These are phyloP conservation scores for Drosophila barbarae DNA, from an alignment of 2,888 invertebrate genomes.

Conservation along the genomic window DNA sequence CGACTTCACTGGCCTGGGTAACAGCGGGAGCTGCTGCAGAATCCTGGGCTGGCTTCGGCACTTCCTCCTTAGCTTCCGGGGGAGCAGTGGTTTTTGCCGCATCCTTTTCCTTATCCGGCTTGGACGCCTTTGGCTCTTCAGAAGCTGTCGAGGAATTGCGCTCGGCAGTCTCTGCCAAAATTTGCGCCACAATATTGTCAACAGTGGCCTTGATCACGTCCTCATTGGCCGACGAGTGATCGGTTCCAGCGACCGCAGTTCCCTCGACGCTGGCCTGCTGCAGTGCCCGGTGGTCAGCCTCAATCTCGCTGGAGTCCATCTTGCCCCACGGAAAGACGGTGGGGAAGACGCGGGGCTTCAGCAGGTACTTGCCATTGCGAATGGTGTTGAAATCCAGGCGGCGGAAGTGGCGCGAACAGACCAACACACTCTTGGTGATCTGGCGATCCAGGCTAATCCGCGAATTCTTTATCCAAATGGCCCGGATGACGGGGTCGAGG, in stretches of 20 bases:
- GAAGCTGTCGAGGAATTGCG: constrained; percentile 68
- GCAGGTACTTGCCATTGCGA: constrained; percentile 84
- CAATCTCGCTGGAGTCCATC: constrained; percentile 67
- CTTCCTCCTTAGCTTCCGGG: not conserved
- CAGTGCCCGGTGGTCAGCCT: constrained; percentile 66
- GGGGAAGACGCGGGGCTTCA: constrained; percentile 86
- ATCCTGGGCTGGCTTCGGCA: constrained; percentile 9
- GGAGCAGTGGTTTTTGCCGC: not conserved
- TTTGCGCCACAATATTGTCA: constrained; percentile 73
- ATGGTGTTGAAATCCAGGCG: constrained; percentile 86
- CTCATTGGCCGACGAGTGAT: constrained; percentile 52
- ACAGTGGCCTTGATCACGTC: constrained; percentile 72
- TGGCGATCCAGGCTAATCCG: constrained; percentile 81
- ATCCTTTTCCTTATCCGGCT: constrained; percentile 8
- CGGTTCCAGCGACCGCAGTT: constrained; percentile 33
- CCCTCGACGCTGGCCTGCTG: constrained; percentile 54
- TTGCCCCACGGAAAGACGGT: constrained; percentile 86
- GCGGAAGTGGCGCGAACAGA: constrained; percentile 88
- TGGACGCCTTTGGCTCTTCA: constrained; percentile 21
- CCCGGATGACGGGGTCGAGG: constrained; percentile 82
- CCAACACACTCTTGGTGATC: constrained; percentile 82
- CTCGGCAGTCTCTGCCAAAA: constrained; percentile 74
- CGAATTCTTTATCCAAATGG: constrained; percentile 85
- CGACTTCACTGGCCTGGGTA: constrained; percentile 19
- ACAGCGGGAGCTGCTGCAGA: not conserved